Conservation (phyloP, 1,140 invertebrate species). For the Drosophila insularis region DNA sequence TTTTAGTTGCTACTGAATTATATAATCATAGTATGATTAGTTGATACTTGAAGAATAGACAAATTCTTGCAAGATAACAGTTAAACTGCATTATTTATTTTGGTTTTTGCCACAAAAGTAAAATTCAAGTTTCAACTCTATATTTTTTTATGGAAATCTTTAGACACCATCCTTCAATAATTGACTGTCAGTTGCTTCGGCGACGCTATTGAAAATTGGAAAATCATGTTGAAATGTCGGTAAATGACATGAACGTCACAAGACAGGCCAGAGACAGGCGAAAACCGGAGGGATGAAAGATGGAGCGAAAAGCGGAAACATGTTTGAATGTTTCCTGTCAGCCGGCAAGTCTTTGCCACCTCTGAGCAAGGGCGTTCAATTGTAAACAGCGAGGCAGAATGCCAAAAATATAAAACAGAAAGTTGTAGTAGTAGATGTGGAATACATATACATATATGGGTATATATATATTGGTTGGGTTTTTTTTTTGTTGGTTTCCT, state of each 20-base stretch:
- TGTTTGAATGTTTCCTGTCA: constrained; percentile 45
- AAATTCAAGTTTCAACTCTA: neutral
- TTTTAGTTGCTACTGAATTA: neutral
- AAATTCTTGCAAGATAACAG: too few species aligned
- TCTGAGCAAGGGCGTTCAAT: constrained; percentile 43
- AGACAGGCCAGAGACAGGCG: constrained; percentile 21
- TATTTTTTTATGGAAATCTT: neutral
- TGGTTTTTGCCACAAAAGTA: neutral
- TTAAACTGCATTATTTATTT: too few species aligned
- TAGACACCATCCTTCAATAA: constrained; percentile 10
- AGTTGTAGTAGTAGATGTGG: neutral
- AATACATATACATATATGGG: constrained; percentile 10
- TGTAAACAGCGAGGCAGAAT: constrained; percentile 40
- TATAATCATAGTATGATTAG: neutral
- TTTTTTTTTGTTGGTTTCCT: neutral
- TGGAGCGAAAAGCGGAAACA: constrained; percentile 63
- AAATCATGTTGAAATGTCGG: constrained; percentile 50
- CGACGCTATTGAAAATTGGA: constrained; percentile 58
- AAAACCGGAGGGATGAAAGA: constrained; percentile 26
- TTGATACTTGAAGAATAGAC: too few species aligned
- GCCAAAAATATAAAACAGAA: constrained; percentile 6
- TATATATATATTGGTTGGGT: neutral
- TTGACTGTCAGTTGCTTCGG: constrained; percentile 33
- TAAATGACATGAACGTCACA: constrained; percentile 43
- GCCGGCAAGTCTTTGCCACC: constrained; percentile 16